Evolutionary conservation across 2,113 vertebrate genomes (phyloP).

Genomic region (Dolichotis patagonum): DNA sequence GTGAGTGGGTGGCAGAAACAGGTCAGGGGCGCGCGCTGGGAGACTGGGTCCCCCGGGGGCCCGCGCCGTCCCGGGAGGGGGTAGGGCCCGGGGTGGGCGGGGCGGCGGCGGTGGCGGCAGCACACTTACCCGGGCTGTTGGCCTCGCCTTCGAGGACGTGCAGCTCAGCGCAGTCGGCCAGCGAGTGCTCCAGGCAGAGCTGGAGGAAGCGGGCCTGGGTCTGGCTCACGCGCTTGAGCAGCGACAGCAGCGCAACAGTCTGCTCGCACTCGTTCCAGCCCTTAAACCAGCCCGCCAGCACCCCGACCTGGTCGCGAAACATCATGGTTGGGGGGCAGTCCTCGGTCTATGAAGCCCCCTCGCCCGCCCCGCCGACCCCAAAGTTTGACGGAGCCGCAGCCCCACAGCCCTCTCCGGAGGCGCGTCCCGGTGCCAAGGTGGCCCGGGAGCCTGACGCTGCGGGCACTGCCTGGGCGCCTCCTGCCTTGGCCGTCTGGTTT

Average conservation of each 20-base stretch:
- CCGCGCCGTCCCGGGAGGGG: background rate
- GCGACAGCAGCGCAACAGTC: slow-evolving; percentile 97
- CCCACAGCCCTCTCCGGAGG: slow-evolving; percentile 55
- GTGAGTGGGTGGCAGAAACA: background rate
- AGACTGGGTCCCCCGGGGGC: background rate
- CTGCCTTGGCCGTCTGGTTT: slow-evolving; percentile 69
- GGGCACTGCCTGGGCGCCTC: slow-evolving; percentile 63
- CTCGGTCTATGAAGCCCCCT: slow-evolving; percentile 68
- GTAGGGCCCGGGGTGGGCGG: background rate
- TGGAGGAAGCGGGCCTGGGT: slow-evolving; percentile 99
- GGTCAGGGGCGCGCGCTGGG: background rate
- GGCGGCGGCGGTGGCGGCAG: background rate
- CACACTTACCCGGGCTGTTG: slow-evolving; percentile 96
- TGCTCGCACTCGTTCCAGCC: slow-evolving; percentile 99
- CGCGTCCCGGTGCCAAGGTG: slow-evolving; percentile 64
- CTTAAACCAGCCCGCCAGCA: slow-evolving; percentile 98
- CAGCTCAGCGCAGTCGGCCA: slow-evolving; percentile 97
- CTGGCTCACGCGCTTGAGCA: slow-evolving; percentile 96
- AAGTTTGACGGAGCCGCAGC: slow-evolving; percentile 79
- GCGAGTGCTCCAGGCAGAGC: slow-evolving; percentile 98
- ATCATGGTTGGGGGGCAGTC: slow-evolving; percentile 93
- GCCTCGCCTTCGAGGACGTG: slow-evolving; percentile 97
- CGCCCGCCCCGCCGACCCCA: slow-evolving; percentile 67
- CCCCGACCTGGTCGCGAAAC: slow-evolving; percentile 99
- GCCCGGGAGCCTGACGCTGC: slow-evolving; percentile 64